Conservation (phyloP, 2,797 vertebrate species). For the Heterohyrax brucei region DNA sequence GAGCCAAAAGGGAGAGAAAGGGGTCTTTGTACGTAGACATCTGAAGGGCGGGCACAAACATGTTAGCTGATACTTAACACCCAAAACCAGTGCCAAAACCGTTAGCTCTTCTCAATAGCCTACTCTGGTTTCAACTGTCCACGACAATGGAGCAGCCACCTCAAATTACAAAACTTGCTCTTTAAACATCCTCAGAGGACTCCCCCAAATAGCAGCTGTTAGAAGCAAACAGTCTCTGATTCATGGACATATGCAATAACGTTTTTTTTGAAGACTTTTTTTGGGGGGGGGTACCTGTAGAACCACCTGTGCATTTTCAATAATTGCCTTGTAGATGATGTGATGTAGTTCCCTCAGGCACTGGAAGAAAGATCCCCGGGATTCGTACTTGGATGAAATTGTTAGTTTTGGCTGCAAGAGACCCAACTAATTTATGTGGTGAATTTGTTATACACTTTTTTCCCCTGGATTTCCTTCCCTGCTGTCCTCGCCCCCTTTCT, state of each 20-base stretch:
- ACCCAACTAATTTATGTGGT: conserved; percentile 89
- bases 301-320: conserved; percentile 90
- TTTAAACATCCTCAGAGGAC: conserved; percentile 90
- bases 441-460: conserved; percentile 88
- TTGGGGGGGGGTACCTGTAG: conserved; percentile 87
- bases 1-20: conserved; percentile 92
- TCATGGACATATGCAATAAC: conserved; percentile 90
- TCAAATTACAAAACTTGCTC: conserved; percentile 89
- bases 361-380: conserved; percentile 85
- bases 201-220: conserved; percentile 91
- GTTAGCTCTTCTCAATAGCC: conserved; percentile 92
- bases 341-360: conserved; percentile 88
- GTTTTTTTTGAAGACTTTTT: conserved; percentile 89
- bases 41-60: conserved; percentile 92
- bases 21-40: conserved; percentile 92
- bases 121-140: conserved; percentile 91
- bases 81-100: conserved; percentile 92
- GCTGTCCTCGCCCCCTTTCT: conserved; percentile 88
- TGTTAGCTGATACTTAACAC: conserved; percentile 93
- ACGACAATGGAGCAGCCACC: conserved; percentile 89
- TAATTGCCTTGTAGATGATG: conserved; percentile 89
- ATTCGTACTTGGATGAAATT: conserved; percentile 89
- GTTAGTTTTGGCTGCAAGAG: conserved; percentile 88
- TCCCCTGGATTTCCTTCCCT: conserved; percentile 88
- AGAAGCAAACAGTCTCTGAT: conserved; percentile 90